Percentiles rank a stretch among this genome's conserved stretches.
Evolutionary conservation across 2,888 invertebrate genomes (phyloP).

Genomic region (Ichneumon xanthorius): DNA sequence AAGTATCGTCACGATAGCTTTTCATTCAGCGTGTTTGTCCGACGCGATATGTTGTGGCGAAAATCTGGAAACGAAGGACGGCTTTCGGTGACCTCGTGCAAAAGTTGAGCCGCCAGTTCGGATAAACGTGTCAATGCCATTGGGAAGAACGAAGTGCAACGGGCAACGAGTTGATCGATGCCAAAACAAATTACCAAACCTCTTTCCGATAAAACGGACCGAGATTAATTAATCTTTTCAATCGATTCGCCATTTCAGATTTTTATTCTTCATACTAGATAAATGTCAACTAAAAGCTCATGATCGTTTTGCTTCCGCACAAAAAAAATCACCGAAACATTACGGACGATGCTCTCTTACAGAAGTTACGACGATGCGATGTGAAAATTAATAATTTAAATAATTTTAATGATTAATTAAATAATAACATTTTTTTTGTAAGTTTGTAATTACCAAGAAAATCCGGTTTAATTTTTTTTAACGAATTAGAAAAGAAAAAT

Average conservation of each 20-base stretch:
- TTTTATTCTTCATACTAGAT: background rate
- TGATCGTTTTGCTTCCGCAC: background rate
- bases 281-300: background rate
- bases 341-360: too few species aligned
- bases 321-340: background rate
- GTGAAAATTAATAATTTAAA: too few species aligned
- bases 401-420: too few species aligned
- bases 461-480: too few species aligned
- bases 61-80: constrained; percentile 2
- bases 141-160: background rate
- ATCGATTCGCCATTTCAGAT: background rate
- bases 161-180: background rate
- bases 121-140: constrained; percentile 5
- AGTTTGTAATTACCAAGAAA: too few species aligned
- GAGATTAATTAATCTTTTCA: background rate
- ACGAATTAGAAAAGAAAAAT: too few species aligned
- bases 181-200: background rate
- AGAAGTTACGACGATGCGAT: too few species aligned
- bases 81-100: background rate
- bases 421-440: too few species aligned
- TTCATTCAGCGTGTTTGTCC: background rate
- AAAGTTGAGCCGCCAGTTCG: background rate
- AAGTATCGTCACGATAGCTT: background rate
- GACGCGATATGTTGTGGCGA: background rate
- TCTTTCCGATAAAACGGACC: background rate